These are phyloP conservation scores for Brachionus angularis DNA, from an alignment of 1,140 invertebrate species.

Conservation along the genomic window DNA sequence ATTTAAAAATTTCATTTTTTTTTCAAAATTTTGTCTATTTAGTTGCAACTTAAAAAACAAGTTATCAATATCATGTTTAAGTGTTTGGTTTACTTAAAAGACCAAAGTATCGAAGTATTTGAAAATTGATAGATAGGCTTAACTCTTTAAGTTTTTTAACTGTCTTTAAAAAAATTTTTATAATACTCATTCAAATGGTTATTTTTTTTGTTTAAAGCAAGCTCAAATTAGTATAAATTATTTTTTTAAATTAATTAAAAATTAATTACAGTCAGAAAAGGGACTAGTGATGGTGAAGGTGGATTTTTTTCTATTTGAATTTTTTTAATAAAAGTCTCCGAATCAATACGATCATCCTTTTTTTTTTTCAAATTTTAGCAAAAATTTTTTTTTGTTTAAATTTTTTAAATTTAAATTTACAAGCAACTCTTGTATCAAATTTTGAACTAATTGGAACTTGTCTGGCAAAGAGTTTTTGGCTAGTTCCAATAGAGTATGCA, in stretches of 20 bases:
- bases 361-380: background rate
- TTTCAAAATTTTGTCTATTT: no score
- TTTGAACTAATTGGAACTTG: slow-evolving; percentile 30
- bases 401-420: background rate
- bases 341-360: slow-evolving; percentile 33
- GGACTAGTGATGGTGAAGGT: slow-evolving; percentile 22
- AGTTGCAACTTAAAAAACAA: no score
- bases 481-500: slow-evolving; percentile 29
- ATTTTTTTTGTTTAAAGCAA: background rate
- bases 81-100: no score
- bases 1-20: no score
- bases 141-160: no score
- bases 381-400: background rate
- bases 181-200: no score
- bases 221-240: background rate
- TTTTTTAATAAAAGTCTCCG: slow-evolving; percentile 39
- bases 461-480: slow-evolving; percentile 41
- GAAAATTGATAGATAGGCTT: no score
- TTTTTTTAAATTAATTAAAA: background rate
- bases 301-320: slow-evolving; percentile 43
- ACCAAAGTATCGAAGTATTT: no score
- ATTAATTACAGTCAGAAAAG: slow-evolving; percentile 37
- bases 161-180: no score
- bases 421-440: slow-evolving; percentile 28
- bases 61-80: no score